Evolutionary conservation across 1,140 invertebrate species (phyloP).

Genomic region (Arion vulgaris): DNA sequence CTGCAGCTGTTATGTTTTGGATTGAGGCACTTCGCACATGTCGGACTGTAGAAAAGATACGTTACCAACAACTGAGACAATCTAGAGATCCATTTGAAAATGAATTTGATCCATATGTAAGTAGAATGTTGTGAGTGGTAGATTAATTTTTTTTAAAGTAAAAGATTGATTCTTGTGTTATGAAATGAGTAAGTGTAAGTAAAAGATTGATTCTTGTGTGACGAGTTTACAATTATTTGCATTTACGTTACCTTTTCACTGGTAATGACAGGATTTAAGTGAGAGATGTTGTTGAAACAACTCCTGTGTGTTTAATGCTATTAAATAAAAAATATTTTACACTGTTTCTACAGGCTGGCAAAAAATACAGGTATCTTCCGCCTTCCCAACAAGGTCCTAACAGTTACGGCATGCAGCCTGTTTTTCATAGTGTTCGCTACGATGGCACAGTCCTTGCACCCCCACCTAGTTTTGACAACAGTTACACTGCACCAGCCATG

Average conservation of each 20-base stretch:
- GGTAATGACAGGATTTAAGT: too few species aligned
- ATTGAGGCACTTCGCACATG: constrained; percentile 6
- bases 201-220: too few species aligned
- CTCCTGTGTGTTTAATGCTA: too few species aligned
- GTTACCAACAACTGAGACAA: constrained; percentile 21
- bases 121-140: too few species aligned
- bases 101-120: constrained; percentile 18
- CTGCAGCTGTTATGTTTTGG: not conserved
- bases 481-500: not conserved
- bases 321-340: too few species aligned
- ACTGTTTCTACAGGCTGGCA: not conserved
- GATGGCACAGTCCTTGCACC: not conserved
- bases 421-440: not conserved
- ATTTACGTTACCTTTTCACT: too few species aligned
- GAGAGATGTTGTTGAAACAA: too few species aligned
- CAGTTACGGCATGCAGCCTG: constrained; percentile 15
- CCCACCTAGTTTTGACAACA: too few species aligned
- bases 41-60: not conserved
- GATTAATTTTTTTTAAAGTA: too few species aligned
- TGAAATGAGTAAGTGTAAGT: too few species aligned
- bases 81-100: constrained; percentile 15
- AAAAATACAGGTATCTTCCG: not conserved
- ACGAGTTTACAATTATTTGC: too few species aligned
- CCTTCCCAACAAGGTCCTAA: constrained; percentile 5
- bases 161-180: too few species aligned